Evolutionary conservation across 2,888 invertebrate species (phyloP), one percentile per base, ranked within the genome.

Genomic region (Zaprionus lineosus): DNA sequence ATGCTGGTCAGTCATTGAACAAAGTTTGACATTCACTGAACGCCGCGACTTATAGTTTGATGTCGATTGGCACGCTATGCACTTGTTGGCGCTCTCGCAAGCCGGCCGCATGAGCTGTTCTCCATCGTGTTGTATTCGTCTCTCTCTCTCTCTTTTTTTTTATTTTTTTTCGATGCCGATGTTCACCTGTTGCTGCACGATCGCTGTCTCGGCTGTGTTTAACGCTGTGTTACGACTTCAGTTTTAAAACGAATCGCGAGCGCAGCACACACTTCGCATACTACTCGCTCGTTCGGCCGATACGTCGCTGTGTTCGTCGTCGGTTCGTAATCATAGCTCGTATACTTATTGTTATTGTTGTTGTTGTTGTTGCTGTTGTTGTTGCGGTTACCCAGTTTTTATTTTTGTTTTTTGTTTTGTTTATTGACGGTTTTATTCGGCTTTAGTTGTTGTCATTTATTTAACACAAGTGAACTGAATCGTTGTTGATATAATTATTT

Each of bases 171-270:
- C n/a, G n/a, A n/a, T n/a, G n/a, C n/a, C n/a, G n/a, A n/a, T n/a
- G 15, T 55, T 44, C 69, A 68, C 64, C 39, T 68, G 69, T 64
- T 33, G 53, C 43, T 58, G 55, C 61, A 48, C 65, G 44, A 59
- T 55, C 58, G 46, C 26, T 7, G 46, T 18, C 12, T 21, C 9
- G 48, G 15, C 43, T 60, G 29, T 57, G 51, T 34, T 18, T 39
- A 41, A 9, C 8, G 40, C 56, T 31, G 39, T 31, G 19, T 19
- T 31, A 15, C 16, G 60, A 50, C 47, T 66, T 72, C 47, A 72
- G 74, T 72, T 70, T 59, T 56, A 60, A 68, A 74, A 56, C 74
- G 71, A 74, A 71, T 56, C 71, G 72, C 75, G 68, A 58, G 68
- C 69, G 70, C 60, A 60, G 70, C 60, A 68, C 55, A 24, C n/a